Percentiles rank a stretch among this genome's conserved stretches.
Conservation (phyloP, 1,140 invertebrate species). For the Trichogramma pretiosum region DNA sequence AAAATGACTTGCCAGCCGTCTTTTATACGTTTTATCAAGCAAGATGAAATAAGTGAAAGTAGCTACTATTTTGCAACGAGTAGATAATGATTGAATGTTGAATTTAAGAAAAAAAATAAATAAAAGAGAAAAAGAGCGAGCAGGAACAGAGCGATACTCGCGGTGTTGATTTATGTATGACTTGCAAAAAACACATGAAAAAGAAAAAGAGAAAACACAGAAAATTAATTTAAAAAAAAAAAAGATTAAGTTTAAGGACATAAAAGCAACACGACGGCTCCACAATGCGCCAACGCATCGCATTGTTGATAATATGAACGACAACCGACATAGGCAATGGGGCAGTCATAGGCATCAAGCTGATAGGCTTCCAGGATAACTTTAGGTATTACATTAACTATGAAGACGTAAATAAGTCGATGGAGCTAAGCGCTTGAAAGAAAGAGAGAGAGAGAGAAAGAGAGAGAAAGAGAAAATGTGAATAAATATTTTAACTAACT, state of each 20-base stretch:
- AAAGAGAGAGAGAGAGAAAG: too few species aligned
- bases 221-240: constrained; percentile 5
- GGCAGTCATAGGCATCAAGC: constrained; percentile 37
- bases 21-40: constrained; percentile 45
- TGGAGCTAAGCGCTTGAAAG: constrained; percentile 34
- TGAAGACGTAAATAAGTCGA: constrained; percentile 25
- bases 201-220: constrained; percentile 9
- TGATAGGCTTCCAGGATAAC: constrained; percentile 45
- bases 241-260: too few species aligned
- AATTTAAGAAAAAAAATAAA: constrained; percentile 16
- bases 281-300: constrained; percentile 22
- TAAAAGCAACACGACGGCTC: constrained; percentile 22
- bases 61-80: constrained; percentile 46
- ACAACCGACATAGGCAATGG: constrained; percentile 22
- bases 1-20: constrained; percentile 45
- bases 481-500: constrained; percentile 44
- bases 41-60: constrained; percentile 40
- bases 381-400: constrained; percentile 40
- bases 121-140: constrained; percentile 16
- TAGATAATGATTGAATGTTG: constrained; percentile 34
- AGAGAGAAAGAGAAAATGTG: too few species aligned
- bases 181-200: constrained; percentile 17
- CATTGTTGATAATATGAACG: constrained; percentile 20
- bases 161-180: constrained; percentile 18
- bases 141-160: constrained; percentile 15